Base-by-base conservation (phyloP, 2,888 invertebrate species). In the Hemistola chrysoprasaria region DNA sequence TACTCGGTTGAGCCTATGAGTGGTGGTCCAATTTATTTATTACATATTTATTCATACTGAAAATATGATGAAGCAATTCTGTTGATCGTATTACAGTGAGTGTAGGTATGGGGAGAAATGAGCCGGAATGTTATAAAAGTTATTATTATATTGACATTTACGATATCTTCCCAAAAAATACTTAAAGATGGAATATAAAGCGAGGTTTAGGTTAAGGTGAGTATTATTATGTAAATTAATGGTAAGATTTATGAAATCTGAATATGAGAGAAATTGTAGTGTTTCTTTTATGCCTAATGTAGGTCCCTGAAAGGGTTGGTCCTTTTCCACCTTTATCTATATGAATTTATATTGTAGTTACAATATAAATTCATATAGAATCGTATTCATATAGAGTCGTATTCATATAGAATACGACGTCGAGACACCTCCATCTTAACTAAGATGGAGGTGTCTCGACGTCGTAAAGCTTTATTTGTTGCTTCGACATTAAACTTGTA, bases 1-100 rank as follows among this genome's bases (percentile, higher is more conserved):
- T 65, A 68, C 66, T 63, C 41, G 53, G 62, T 52, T 61, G 62
- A 62, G 53, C 51, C 58, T 55, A 59, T 48, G 63, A 65, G 57
- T 60, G 47, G 54, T 53, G 56, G 37, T 54, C 55, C 57, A 61
- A 65, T 48, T 65, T 66, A 67, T 63, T 66, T 64, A 60, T 59
- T 53, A 65, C 57, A 56, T 63, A 55, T 51, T 52, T 52, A 50
- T 58, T 47, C 52, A 53, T 47, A 34, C 30, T 39, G 50, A 33
- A 45, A 50, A 55, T 50, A 48, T 50, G 44, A 50, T 50, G 48
- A 45, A 55, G 50, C 52, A 52, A 55, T 55, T 50, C 34, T 38
- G 40, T 36, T 52, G 46, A 52, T 55, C 50, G 55, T 43, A 50
- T 55, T 48, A 52, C 40, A 34, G 41, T 41, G 40, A 41, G 37